phyloP scores from a whole-genome alignment of 2,888 invertebrate genomes.

The Branchipolynoe longqiensis region DNA sequence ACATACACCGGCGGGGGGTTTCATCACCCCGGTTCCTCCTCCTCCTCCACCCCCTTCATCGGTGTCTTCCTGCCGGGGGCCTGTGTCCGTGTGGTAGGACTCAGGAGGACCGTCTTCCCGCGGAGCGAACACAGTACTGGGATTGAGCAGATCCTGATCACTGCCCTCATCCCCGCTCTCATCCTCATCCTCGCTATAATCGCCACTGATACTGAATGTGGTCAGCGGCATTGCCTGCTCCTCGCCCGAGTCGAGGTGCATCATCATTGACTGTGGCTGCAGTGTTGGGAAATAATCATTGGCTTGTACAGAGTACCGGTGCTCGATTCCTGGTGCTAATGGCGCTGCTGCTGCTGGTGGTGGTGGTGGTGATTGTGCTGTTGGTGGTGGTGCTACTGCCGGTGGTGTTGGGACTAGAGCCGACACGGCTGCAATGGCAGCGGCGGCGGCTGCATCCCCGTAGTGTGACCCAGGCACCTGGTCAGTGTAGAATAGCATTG shows the following conservation, averaged over 20 bases:
- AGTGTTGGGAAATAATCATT: conserved; percentile 42
- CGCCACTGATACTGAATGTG: conserved; percentile 29
- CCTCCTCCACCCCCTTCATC: conserved; percentile 35
- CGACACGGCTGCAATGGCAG: neutral
- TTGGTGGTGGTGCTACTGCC: neutral
- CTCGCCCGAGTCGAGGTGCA: neutral
- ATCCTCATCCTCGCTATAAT: conserved; percentile 40
- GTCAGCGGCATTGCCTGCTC: neutral
- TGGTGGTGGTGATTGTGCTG: conserved; percentile 10
- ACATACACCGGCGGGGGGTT: neutral
- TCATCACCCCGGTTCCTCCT: conserved; percentile 21
- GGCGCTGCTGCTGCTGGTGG: conserved; percentile 18
- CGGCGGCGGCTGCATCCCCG: neutral
- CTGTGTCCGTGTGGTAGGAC: conserved; percentile 28
- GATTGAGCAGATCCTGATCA: conserved; percentile 54
- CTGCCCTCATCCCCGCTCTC: conserved; percentile 54
- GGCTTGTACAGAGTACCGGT: conserved; percentile 30
- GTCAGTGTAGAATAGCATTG: conserved; percentile 29
- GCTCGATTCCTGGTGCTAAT: neutral
- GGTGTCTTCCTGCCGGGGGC: too few relatives aligned
- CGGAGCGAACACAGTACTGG: conserved; percentile 50
- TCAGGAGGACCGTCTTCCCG: conserved; percentile 43
- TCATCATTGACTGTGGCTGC: neutral
- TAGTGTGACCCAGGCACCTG: neutral
- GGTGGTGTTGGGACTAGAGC: neutral